These are phyloP conservation scores for Scotopteryx bipunctaria DNA, from an alignment of 2,888 invertebrate genomes.

Conservation along the genomic window DNA sequence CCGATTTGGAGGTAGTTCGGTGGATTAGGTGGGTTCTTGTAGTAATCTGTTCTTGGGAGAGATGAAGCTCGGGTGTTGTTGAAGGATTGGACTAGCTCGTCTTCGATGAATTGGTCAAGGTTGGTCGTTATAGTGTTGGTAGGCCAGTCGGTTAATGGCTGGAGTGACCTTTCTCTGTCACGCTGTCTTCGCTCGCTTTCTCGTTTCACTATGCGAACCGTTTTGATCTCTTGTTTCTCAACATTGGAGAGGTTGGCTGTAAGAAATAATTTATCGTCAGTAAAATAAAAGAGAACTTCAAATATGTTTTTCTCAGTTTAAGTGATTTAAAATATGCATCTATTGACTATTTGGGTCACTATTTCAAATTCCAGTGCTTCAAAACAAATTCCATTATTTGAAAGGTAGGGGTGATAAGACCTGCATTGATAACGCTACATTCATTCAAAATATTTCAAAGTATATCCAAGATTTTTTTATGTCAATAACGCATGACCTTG, in stretches of 20 bases:
- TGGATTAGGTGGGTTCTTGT: constrained; percentile 59
- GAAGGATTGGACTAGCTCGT: constrained; percentile 68
- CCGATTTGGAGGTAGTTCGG: constrained; percentile 59
- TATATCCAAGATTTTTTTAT: background rate
- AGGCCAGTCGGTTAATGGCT: constrained; percentile 77
- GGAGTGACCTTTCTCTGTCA: constrained; percentile 87
- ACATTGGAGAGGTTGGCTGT: constrained; percentile 87
- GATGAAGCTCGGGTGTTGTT: constrained; percentile 79
- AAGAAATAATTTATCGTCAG: constrained; percentile 27
- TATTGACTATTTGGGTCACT: constrained; percentile 16
- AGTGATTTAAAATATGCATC: constrained; percentile 10
- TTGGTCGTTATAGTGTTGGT: constrained; percentile 67
- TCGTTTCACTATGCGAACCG: constrained; percentile 95
- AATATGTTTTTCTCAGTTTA: constrained; percentile 2
- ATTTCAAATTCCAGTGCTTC: constrained; percentile 12
- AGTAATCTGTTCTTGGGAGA: constrained; percentile 74
- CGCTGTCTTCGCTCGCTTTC: constrained; percentile 94
- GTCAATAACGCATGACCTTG: background rate
- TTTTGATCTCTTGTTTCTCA: constrained; percentile 95
- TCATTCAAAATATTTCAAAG: constrained; percentile 13
- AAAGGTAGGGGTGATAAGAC: constrained; percentile 28
- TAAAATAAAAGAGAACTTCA: background rate
- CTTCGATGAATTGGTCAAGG: constrained; percentile 77
- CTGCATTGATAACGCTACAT: constrained; percentile 6
- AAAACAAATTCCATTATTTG: constrained; percentile 26